Percentiles rank a stretch among this genome's conserved stretches.
Evolutionary conservation across 37 sponge, comb jelly and placozoan species (phyloP).

Genomic region (Agelas oroides): DNA sequence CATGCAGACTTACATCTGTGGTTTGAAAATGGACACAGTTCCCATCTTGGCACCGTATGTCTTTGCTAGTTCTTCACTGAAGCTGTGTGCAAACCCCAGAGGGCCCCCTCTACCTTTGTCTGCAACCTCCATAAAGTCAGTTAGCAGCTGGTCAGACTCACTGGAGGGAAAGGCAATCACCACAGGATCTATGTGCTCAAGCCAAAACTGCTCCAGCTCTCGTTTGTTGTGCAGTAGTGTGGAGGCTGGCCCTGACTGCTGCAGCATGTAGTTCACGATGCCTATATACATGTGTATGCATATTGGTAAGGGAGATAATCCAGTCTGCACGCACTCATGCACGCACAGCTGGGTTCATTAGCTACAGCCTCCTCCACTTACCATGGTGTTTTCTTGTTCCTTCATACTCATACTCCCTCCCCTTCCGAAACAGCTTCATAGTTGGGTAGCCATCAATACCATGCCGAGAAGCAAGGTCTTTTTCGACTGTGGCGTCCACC

Average conservation of each 20-base stretch:
- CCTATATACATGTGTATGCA: not conserved
- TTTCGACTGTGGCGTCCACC: conserved; percentile 71
- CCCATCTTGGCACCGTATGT: not conserved
- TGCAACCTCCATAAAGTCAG: conserved; percentile 27
- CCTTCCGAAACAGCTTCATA: conserved; percentile 66
- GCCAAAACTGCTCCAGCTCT: conserved; percentile 20
- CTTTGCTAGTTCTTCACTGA: not conserved
- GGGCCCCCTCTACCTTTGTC: conserved; percentile 11
- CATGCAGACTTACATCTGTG: not conserved
- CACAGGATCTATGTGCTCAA: not conserved
- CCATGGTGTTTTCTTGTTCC: conserved; percentile 65
- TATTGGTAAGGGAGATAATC: too few relatives aligned
- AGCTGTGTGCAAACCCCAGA: conserved; percentile 38
- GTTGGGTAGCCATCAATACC: conserved; percentile 70
- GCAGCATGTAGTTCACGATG: conserved; percentile 64
- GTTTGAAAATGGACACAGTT: conserved; percentile 19
- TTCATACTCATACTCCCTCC: conserved; percentile 61
- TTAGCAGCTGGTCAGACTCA: conserved; percentile 18
- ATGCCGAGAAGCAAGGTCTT: conserved; percentile 54
- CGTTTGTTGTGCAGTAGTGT: conserved; percentile 3
- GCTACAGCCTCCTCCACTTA: not conserved
- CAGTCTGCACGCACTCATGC: too few relatives aligned
- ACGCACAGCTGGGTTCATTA: too few relatives aligned
- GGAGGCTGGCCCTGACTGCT: conserved; percentile 59
- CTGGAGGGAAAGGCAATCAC: conserved; percentile 36